Base-by-base conservation (phyloP, 2,113 vertebrate species). In the Athene noctua region DNA sequence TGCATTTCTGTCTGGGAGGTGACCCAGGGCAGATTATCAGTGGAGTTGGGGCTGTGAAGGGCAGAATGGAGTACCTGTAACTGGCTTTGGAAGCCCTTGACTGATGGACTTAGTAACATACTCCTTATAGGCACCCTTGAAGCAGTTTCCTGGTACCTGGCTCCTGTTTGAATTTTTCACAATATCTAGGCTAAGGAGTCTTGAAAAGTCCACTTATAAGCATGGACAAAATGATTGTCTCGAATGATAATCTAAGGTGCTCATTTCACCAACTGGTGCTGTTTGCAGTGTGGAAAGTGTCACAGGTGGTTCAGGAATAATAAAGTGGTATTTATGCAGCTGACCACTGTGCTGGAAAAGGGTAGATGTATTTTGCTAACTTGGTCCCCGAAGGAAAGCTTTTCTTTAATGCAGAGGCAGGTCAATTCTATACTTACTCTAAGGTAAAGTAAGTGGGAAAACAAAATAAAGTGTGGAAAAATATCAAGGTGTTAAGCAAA, bases 361-460 rank as follows among this genome's bases (percentile, higher is more conserved):
- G n/a, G 22, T 52, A 63, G 34, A 51, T 83, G 17, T 40, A 54
- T 83, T 90, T 70, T 38, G 67, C 55, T 77, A 49, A 42, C 44
- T 57, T 80, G 38, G 26, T 78, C 72, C 32, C 55, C 29, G n/a
- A 73, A 22, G 26, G 22, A 77, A 86, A 72, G 34, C 13, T 82
- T 78, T 47, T 74, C 18, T 85, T 55, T 73, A 80, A 70, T 62
- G 38, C 46, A 83, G 42, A 88, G 29, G 17, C 6, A 86, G 16
- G 58, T 77, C 32, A 86, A 72, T 73, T 71, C 30, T 77, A 13
- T 70, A 80, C 51, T 74, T 97, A 95, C 86, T 96, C 62, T 95
- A 97, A 93, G 85, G 58, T 70, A 96, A 96, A 95, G 42, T 93
- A 95, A 88, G 51, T 46, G 42, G 51, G 25, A 40, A 49, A 75